These are phyloP conservation scores for Hesperophylax magnus DNA, from an alignment of 1,140 invertebrate species.

Conservation along the genomic window DNA sequence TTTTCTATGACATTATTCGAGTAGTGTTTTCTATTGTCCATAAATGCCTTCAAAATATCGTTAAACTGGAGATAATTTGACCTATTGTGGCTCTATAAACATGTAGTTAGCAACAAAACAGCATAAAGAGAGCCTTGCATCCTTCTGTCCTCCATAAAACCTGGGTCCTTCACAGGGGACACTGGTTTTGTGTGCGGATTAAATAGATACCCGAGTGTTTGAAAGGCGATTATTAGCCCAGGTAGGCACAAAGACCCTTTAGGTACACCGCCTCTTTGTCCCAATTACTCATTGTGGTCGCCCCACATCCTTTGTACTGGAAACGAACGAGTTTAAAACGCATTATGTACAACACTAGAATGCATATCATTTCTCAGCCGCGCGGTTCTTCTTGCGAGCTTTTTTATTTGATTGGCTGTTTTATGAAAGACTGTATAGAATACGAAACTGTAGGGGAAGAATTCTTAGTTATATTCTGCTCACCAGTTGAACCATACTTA, in stretches of 20 bases:
- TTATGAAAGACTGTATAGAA: background rate
- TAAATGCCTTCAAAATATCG: background rate
- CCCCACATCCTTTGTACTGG: constrained; percentile 48
- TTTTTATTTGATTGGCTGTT: constrained; percentile 36
- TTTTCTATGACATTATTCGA: no score
- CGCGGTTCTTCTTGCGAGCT: constrained; percentile 5
- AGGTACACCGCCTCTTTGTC: constrained; percentile 46
- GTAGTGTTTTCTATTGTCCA: background rate
- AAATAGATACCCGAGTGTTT: constrained; percentile 53
- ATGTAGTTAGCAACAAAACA: background rate
- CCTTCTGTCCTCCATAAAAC: background rate
- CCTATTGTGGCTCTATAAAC: constrained; percentile 11
- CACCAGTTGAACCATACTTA: no score
- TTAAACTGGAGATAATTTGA: constrained; percentile 14
- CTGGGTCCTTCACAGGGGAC: constrained; percentile 1
- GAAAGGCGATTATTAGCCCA: constrained; percentile 55
- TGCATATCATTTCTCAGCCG: constrained; percentile 42
- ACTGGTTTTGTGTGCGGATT: constrained; percentile 50
- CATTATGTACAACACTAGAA: constrained; percentile 33
- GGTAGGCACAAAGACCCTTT: constrained; percentile 50
- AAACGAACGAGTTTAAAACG: constrained; percentile 52
- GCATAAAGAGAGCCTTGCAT: background rate
- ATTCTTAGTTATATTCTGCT: background rate
- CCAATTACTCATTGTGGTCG: constrained; percentile 50
- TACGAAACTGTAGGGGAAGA: background rate